Evolutionary conservation across 2,113 vertebrate species (phyloP).

Genomic region (Ploceus nigricollis): DNA sequence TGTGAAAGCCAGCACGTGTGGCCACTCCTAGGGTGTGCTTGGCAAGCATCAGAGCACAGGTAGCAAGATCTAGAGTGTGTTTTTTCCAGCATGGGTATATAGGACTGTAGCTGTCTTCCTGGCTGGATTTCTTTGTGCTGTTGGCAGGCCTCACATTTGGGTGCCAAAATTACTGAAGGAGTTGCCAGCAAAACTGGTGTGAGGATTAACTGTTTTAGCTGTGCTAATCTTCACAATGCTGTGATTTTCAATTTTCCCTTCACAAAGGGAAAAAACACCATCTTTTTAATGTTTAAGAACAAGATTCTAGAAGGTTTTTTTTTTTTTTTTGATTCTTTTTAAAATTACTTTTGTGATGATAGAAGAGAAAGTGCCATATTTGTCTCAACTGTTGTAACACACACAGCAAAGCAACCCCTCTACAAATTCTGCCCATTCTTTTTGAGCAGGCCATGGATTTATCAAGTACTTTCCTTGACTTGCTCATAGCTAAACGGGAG

Average conservation of each 20-base stretch:
- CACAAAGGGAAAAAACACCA: neutral
- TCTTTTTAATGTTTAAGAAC: neutral
- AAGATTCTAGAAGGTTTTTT: neutral
- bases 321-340: neutral
- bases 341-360: neutral
- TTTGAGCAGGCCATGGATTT: neutral
- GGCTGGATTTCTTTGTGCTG: conserved; percentile 6
- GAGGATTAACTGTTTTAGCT: conserved; percentile 52
- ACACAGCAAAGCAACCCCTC: neutral
- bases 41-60: neutral
- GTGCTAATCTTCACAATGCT: neutral
- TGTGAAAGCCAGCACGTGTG: conserved; percentile 22
- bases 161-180: neutral
- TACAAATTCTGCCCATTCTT: neutral
- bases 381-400: neutral
- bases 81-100: conserved; percentile 11
- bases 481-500: neutral
- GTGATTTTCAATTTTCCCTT: conserved; percentile 2
- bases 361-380: neutral
- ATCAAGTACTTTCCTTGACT: neutral
- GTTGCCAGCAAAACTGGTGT: conserved; percentile 30
- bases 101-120: conserved; percentile 1
- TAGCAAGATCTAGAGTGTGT: neutral
- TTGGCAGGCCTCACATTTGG: neutral
- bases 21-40: conserved; percentile 40